Evolutionary conservation across 2,888 invertebrate species (phyloP).

Genomic region (Parnassius orleans): DNA sequence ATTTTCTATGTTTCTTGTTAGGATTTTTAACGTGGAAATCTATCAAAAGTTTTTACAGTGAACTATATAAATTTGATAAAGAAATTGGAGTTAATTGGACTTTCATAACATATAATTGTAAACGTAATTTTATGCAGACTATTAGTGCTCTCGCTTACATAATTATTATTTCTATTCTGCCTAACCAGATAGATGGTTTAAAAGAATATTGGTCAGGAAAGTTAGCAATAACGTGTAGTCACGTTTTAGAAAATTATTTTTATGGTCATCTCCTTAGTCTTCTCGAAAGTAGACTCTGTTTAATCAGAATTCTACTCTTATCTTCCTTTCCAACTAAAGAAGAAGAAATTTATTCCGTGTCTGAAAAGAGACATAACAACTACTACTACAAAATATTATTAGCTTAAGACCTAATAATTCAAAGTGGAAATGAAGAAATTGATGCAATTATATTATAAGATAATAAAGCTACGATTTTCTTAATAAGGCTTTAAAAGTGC

Average conservation of each 20-base stretch:
- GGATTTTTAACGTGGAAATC: slow-evolving; percentile 25
- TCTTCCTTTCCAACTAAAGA: slow-evolving; percentile 19
- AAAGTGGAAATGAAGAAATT: slow-evolving; percentile 27
- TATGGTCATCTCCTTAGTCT: slow-evolving; percentile 29
- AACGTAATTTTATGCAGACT: slow-evolving; percentile 4
- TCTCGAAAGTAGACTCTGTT: slow-evolving; percentile 24
- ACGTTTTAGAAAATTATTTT: slow-evolving; percentile 28
- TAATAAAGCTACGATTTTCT: slow-evolving; percentile 32
- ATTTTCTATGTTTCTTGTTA: slow-evolving; percentile 25
- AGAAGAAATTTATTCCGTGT: background rate
- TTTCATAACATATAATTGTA: background rate
- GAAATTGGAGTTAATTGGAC: slow-evolving; percentile 25
- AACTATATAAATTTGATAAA: slow-evolving; percentile 31
- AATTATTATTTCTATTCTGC: slow-evolving; percentile 2
- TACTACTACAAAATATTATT: slow-evolving; percentile 9
- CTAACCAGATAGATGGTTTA: background rate
- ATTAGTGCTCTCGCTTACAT: background rate
- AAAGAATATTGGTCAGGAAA: background rate
- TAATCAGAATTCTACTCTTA: slow-evolving; percentile 25
- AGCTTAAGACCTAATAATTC: slow-evolving; percentile 5
- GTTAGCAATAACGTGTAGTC: slow-evolving; percentile 14
- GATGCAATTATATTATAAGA: slow-evolving; percentile 31
- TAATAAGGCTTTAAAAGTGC: slow-evolving; percentile 34
- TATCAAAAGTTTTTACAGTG: slow-evolving; percentile 30
- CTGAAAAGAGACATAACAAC: slow-evolving; percentile 12